Evolutionary conservation across 2,113 vertebrate species (phyloP), one percentile per base, ranked within the genome.

Genomic region (Climacteris rufus): DNA sequence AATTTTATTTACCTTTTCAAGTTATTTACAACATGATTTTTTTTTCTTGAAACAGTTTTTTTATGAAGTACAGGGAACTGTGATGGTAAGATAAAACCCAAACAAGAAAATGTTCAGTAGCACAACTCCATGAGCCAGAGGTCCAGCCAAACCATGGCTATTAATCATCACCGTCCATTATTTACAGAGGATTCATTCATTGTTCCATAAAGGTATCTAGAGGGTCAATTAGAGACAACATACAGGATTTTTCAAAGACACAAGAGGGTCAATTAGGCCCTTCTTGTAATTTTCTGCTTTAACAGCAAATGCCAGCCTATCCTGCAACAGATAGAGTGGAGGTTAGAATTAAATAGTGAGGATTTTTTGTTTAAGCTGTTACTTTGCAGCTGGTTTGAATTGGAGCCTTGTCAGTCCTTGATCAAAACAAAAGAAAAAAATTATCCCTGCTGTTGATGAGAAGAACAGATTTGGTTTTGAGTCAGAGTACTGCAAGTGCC

Each of bases 181-280:
- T 98, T 98, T 98, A 98, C 98, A 93, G 97, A 98, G 97, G 98
- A 98, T 98, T 98, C 98, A 97, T 98, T 99, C 98, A 99, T 98
- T 98, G 97, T 98, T 98, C 98, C 97, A 97, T 98, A 95, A 97
- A 97, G 98, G 98, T 98, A 98, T 98, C 98, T 98, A 98, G 98
- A 99, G 98, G 98, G 98, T 99, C 98, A 99, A 99, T 99, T 99
- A 99, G 98, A 98, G 98, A 98, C 98, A 98, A 98, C 98, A 98
- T 98, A 97, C 98, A 98, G 98, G 98, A 97, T 97, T 98, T 98
- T 98, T 97, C 98, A 98, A 98, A 98, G 98, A 98, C 98, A 98
- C 98, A 98, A 98, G 99, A 98, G 98, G 98, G 98, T 99, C 98
- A 99, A 99, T 99, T 99, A 99, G 98, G 98, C 98, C 97, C 97